These are phyloP conservation scores for Scaptodrosophila lebanonensis DNA, from an alignment of 1,140 invertebrate genomes.

Conservation along the genomic window DNA sequence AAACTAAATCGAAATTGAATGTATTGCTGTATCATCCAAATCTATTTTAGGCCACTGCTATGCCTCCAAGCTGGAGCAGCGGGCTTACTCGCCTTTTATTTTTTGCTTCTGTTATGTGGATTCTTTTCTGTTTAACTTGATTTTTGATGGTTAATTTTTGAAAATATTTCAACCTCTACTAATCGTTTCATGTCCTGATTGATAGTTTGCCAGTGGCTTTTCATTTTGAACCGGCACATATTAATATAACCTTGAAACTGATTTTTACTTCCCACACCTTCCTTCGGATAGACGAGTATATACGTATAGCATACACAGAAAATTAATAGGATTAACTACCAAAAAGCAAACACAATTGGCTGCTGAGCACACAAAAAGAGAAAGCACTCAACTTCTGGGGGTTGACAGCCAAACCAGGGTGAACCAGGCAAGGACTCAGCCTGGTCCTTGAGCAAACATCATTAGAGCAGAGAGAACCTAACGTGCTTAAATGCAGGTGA, in stretches of 20 bases:
- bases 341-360: conserved; percentile 73
- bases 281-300: conserved; percentile 8
- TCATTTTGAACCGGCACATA: too few relatives aligned
- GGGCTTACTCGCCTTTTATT: too few relatives aligned
- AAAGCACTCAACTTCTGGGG: conserved; percentile 50
- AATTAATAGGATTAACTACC: conserved; percentile 75
- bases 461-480: conserved; percentile 59
- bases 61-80: too few relatives aligned
- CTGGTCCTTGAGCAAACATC: conserved; percentile 47
- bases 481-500: conserved; percentile 73
- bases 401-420: neutral
- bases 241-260: too few relatives aligned
- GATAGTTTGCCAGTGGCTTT: neutral
- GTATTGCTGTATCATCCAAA: too few relatives aligned
- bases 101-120: too few relatives aligned
- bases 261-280: too few relatives aligned
- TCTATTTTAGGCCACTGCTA: too few relatives aligned
- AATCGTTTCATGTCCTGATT: conserved; percentile 3
- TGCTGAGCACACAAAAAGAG: conserved; percentile 64
- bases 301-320: conserved; percentile 37
- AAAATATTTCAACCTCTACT: conserved; percentile 21
- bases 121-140: too few relatives aligned
- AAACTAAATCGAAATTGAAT: too few relatives aligned
- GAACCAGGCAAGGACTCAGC: conserved; percentile 21
- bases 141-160: conserved; percentile 28